Conservation (phyloP, 2,888 invertebrate genomes). For the Notodonta ziczac region DNA sequence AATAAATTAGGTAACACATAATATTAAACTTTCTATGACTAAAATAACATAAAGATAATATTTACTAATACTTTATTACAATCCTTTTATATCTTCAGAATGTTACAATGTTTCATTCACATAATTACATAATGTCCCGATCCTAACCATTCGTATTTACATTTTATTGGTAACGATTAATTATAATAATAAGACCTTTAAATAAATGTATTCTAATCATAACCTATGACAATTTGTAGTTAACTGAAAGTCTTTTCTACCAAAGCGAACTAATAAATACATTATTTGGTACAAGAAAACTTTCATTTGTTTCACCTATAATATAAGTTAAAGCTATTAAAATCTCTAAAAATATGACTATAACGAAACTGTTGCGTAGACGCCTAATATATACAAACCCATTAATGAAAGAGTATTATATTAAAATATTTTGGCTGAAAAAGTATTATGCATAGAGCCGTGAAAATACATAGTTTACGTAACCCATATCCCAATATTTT, state of each 20-base stretch:
- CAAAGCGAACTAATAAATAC: constrained; percentile 79
- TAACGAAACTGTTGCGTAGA: constrained; percentile 60
- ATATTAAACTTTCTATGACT: constrained; percentile 20
- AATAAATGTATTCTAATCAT: constrained; percentile 62
- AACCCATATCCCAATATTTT: constrained; percentile 31
- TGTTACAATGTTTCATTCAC: constrained; percentile 63
- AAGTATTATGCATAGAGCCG: not conserved
- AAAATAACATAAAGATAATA: constrained; percentile 47
- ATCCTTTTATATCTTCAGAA: constrained; percentile 47
- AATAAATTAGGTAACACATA: not conserved
- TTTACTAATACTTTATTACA: constrained; percentile 77
- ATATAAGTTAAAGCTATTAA: constrained; percentile 78
- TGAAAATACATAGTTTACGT: constrained; percentile 18
- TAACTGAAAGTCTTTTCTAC: constrained; percentile 72
- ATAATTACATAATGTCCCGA: constrained; percentile 58
- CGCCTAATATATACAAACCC: constrained; percentile 52
- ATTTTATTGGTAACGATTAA: constrained; percentile 74
- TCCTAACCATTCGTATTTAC: constrained; percentile 60
- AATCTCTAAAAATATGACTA: constrained; percentile 76
- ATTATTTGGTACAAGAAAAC: constrained; percentile 81
- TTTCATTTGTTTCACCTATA: constrained; percentile 59
- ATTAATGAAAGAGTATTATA: constrained; percentile 11
- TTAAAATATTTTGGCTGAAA: constrained; percentile 21
- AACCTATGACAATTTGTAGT: constrained; percentile 74
- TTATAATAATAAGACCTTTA: constrained; percentile 64